These are phyloP conservation scores for Chaetodon auriga DNA, from an alignment of 2,113 vertebrate genomes.

Conservation along the genomic window DNA sequence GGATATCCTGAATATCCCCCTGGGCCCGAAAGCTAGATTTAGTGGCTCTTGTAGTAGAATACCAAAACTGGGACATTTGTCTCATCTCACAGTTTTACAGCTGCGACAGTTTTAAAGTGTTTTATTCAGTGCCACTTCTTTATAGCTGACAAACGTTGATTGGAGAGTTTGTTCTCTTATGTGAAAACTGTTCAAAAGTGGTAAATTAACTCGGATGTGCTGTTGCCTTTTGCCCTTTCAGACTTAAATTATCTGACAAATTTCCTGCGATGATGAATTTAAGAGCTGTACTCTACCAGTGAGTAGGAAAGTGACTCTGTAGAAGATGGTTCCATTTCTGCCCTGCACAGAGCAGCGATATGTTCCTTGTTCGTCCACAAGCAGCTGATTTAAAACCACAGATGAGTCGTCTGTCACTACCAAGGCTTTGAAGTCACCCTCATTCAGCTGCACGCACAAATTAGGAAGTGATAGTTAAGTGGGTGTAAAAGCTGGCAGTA, in stretches of 20 bases:
- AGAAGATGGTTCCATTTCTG: slow-evolving; percentile 64
- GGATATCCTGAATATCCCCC: too few relatives aligned
- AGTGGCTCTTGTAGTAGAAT: neutral
- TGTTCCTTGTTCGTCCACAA: slow-evolving; percentile 70
- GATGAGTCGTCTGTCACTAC: slow-evolving; percentile 76
- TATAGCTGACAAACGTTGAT: neutral
- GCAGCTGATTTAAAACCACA: slow-evolving; percentile 82
- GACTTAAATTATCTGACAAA: neutral
- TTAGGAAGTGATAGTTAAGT: slow-evolving; percentile 22
- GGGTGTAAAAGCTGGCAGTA: neutral
- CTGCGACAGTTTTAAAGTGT: neutral
- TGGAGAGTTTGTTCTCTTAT: neutral
- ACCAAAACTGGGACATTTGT: neutral
- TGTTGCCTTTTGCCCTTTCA: neutral
- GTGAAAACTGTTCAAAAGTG: neutral
- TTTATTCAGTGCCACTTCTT: neutral
- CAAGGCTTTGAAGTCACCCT: slow-evolving; percentile 65
- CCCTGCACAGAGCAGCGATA: slow-evolving; percentile 79
- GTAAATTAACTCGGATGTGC: neutral
- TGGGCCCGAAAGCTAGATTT: neutral
- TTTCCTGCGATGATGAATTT: neutral
- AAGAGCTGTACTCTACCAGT: slow-evolving; percentile 61
- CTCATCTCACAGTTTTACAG: neutral
- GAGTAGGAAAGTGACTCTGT: slow-evolving; percentile 67
- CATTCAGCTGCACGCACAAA: slow-evolving; percentile 53